Evolutionary conservation across 2,888 invertebrate genomes (phyloP).

Genomic region (Steinernema hermaphroditum): DNA sequence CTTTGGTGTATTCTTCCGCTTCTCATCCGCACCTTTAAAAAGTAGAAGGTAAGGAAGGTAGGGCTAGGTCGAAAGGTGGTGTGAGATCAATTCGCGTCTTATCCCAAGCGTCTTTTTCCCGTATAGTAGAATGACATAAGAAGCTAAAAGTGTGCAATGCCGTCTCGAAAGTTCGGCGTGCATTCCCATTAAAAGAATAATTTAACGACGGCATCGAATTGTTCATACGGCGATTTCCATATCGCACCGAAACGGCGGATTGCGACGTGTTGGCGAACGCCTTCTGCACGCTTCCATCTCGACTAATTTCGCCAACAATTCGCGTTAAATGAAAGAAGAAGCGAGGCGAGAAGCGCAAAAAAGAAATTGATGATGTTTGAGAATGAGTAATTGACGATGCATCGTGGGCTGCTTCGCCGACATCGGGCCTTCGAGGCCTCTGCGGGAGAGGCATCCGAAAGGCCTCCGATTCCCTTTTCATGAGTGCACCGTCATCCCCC

Average conservation of each 20-base stretch:
- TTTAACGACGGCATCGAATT: conserved; percentile 14
- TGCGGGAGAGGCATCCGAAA: no score
- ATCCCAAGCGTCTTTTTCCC: not conserved
- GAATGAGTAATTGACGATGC: conserved; percentile 28
- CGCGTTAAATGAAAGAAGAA: conserved; percentile 18
- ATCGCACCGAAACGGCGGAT: not conserved
- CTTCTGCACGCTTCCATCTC: not conserved
- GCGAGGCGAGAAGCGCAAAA: conserved; percentile 11
- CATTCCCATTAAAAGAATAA: conserved; percentile 1
- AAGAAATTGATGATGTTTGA: conserved; percentile 28
- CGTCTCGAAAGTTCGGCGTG: not conserved
- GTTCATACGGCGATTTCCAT: conserved; percentile 13
- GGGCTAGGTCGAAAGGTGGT: conserved; percentile 61
- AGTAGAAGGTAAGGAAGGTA: not conserved
- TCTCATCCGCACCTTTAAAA: not conserved
- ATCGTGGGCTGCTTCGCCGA: not conserved
- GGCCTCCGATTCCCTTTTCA: no score
- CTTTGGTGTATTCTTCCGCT: no score
- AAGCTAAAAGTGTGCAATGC: not conserved
- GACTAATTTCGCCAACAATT: conserved; percentile 14
- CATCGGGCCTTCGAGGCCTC: not conserved
- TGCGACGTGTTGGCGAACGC: not conserved
- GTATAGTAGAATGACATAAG: no score
- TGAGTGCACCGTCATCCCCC: no score
- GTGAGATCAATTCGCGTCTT: conserved; percentile 49